Percentiles rank a stretch among this genome's conserved stretches.
Conservation (phyloP, 2,797 vertebrate species). For the Hyperoplus lanceolatus region DNA sequence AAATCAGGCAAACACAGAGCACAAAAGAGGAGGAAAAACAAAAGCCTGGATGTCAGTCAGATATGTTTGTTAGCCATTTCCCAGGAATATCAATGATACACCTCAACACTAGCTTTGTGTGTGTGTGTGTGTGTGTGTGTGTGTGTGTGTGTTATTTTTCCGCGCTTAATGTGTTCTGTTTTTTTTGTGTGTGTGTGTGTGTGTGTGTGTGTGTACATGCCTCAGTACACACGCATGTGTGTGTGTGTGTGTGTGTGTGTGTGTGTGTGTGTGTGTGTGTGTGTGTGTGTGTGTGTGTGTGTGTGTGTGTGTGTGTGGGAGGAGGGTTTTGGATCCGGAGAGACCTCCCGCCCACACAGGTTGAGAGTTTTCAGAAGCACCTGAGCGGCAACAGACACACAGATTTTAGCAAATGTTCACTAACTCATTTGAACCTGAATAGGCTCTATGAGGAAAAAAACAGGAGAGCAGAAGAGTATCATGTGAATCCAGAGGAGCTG, state of each 20-base stretch:
- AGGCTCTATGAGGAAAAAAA: slow-evolving; percentile 42
- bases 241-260: not conserved
- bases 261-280: not conserved
- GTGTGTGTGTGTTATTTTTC: not conserved
- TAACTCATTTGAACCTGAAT: slow-evolving; percentile 61
- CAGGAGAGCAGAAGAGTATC: slow-evolving; percentile 3
- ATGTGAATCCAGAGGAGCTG: slow-evolving; percentile 45
- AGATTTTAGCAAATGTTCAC: slow-evolving; percentile 71
- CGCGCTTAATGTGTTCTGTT: slow-evolving; percentile 13
- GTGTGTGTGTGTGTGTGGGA: slow-evolving; percentile 62
- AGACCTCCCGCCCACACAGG: slow-evolving; percentile 73
- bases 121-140: slow-evolving; percentile 8
- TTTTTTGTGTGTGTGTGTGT: slow-evolving; percentile 18
- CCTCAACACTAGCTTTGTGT: slow-evolving; percentile 25
- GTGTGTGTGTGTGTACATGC: not conserved
- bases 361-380: slow-evolving; percentile 69
- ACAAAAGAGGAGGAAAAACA: slow-evolving; percentile 33
- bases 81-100: slow-evolving; percentile 50
- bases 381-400: slow-evolving; percentile 72
- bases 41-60: slow-evolving; percentile 48
- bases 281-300: slow-evolving; percentile 20
- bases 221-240: slow-evolving; percentile 4
- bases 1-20: slow-evolving; percentile 25
- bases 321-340: slow-evolving; percentile 65
- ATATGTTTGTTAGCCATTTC: slow-evolving; percentile 41